These are phyloP conservation scores for Parnassius orleans DNA, from an alignment of 2,888 invertebrate genomes.

Conservation along the genomic window DNA sequence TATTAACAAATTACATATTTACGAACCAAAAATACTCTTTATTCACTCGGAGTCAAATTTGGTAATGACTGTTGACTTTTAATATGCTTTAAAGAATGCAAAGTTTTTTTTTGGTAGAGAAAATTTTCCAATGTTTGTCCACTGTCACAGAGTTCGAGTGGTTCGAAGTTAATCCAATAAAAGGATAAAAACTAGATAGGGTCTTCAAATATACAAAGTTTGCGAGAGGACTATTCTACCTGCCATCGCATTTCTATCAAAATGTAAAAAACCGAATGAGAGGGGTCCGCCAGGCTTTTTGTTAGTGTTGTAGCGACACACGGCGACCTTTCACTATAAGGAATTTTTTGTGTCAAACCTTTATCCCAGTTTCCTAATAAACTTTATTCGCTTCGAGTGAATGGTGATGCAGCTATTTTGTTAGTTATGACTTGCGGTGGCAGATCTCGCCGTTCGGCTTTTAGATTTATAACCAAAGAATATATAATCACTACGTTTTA, in stretches of 20 bases:
- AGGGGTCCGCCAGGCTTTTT: slow-evolving; percentile 71
- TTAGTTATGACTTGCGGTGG: slow-evolving; percentile 35
- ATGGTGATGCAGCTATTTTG: slow-evolving; percentile 37
- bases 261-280: slow-evolving; percentile 67
- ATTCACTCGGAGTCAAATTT: too few species aligned
- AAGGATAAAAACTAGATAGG: slow-evolving; percentile 34
- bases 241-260: slow-evolving; percentile 67
- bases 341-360: slow-evolving; percentile 69
- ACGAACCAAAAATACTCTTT: too few species aligned
- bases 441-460: slow-evolving; percentile 21
- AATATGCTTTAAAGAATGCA: not conserved
- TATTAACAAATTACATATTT: too few species aligned
- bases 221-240: slow-evolving; percentile 68
- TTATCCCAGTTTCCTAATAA: slow-evolving; percentile 74
- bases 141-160: slow-evolving; percentile 19
- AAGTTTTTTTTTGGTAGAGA: not conserved
- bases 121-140: not conserved
- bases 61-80: too few species aligned
- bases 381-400: slow-evolving; percentile 69
- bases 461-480: slow-evolving; percentile 15
- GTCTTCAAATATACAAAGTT: slow-evolving; percentile 52
- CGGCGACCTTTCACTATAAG: slow-evolving; percentile 69
- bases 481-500: too few species aligned
- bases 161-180: slow-evolving; percentile 32
- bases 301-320: slow-evolving; percentile 63